These are phyloP conservation scores for Piprites chloris DNA, from an alignment of 2,113 vertebrate species.

Conservation along the genomic window DNA sequence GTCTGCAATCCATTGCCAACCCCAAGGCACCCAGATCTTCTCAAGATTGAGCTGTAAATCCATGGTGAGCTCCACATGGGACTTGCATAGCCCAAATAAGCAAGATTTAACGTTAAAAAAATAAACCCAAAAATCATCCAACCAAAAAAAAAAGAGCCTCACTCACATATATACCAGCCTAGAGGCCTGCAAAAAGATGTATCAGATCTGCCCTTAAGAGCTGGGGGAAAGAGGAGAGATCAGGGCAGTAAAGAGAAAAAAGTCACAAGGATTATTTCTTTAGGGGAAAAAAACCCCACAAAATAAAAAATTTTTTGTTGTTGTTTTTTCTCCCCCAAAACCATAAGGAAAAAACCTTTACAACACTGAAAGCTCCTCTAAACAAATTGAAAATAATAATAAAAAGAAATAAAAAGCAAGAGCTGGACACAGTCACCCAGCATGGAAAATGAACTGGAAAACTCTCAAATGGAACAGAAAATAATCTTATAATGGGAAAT, in stretches of 20 bases:
- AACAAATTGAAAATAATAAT: neutral
- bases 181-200: neutral
- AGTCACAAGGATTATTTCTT: neutral
- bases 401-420: neutral
- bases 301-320: neutral
- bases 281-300: neutral
- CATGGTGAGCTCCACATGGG: neutral
- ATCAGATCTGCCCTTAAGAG: neutral
- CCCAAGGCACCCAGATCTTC: neutral
- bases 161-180: neutral
- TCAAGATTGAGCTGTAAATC: neutral
- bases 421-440: conserved; percentile 24
- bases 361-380: neutral
- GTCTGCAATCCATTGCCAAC: neutral
- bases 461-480: conserved; percentile 4
- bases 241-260: neutral
- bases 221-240: neutral
- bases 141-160: neutral
- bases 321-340: neutral
- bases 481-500: conserved; percentile 51
- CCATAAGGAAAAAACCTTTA: neutral
- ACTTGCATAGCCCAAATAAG: neutral
- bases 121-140: neutral
- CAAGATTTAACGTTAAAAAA: neutral
- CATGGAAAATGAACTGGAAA: conserved; percentile 44